Evolutionary conservation across 2,888 invertebrate species (phyloP).

Genomic region (Drosophila silvestris): DNA sequence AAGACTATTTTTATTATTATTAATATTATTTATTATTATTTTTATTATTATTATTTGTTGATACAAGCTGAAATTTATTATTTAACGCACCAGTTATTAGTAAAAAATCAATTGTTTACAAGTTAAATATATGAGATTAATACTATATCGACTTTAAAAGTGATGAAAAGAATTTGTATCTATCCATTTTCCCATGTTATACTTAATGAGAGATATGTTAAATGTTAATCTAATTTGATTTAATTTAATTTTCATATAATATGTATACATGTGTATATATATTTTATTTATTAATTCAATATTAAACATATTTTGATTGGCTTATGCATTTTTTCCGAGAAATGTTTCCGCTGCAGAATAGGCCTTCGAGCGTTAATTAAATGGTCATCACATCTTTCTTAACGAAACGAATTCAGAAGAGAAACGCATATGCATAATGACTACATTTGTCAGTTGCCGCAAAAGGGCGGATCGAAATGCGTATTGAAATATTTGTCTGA

Average conservation of each 20-base stretch:
- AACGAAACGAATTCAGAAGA: neutral
- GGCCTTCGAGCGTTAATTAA: neutral
- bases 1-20: neutral
- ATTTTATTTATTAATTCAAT: neutral
- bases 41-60: neutral
- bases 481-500: neutral
- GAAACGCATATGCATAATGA: neutral
- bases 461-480: neutral
- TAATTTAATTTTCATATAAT: neutral
- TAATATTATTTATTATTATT: neutral
- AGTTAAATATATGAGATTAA: neutral
- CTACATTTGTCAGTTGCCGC: neutral
- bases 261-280: neutral
- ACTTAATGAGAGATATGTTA: neutral
- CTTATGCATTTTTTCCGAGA: neutral
- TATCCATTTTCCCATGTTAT: neutral
- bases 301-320: neutral
- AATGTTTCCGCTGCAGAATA: neutral
- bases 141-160: neutral
- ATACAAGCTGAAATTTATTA: neutral
- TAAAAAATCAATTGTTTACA: neutral
- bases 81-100: neutral
- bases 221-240: neutral
- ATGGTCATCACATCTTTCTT: neutral
- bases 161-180: neutral